Conservation (phyloP, 2,888 invertebrate species). For the Agapetus fuscipes region DNA sequence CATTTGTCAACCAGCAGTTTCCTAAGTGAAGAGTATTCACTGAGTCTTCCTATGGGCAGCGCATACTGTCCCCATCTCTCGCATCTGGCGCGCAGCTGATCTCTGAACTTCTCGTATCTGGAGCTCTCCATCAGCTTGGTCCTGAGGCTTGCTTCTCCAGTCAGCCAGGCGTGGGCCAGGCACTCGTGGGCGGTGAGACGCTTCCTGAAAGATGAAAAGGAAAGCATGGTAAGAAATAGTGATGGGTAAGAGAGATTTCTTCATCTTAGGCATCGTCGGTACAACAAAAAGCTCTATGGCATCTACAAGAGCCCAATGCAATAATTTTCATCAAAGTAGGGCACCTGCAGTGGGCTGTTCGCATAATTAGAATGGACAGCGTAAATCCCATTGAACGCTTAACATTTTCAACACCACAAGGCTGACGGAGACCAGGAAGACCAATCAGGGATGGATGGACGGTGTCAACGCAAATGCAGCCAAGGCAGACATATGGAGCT, state of each 20-base stretch:
- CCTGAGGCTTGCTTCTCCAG: constrained; percentile 70
- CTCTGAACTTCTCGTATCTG: constrained; percentile 78
- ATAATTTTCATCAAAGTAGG: too few relatives aligned
- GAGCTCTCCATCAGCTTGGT: constrained; percentile 74
- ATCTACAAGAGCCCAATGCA: too few relatives aligned
- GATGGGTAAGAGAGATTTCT: background rate
- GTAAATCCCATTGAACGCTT: too few relatives aligned
- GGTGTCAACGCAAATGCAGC: too few relatives aligned
- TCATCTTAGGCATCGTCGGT: constrained; percentile 1
- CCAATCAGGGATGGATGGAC: too few relatives aligned
- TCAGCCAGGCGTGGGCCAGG: constrained; percentile 89
- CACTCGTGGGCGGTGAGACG: constrained; percentile 99
- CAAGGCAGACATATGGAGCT: too few relatives aligned
- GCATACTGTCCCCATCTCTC: constrained; percentile 73
- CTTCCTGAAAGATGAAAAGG: constrained; percentile 53
- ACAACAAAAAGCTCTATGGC: too few relatives aligned
- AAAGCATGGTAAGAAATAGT: too few relatives aligned
- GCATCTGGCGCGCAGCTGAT: constrained; percentile 77
- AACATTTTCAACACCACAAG: too few relatives aligned
- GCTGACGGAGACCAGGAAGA: too few relatives aligned
- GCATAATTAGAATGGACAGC: too few relatives aligned
- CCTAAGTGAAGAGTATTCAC: constrained; percentile 94
- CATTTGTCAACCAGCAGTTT: constrained; percentile 95
- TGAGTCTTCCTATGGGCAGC: constrained; percentile 90
- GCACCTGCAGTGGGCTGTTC: too few relatives aligned